Evolutionary conservation across 2,797 vertebrate species (phyloP).

Genomic region (Clarias pachynema): DNA sequence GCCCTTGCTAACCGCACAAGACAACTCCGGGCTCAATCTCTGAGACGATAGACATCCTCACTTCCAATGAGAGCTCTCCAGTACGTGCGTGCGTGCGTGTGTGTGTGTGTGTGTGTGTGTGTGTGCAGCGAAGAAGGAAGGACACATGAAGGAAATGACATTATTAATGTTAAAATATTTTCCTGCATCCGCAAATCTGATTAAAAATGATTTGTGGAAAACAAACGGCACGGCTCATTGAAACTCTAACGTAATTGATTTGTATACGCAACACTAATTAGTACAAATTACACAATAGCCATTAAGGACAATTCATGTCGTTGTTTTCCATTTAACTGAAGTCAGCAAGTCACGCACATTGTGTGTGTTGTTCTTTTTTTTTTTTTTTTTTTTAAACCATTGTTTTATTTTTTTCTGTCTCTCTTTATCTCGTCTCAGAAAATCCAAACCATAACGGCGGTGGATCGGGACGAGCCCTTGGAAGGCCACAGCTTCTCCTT

Average conservation of each 20-base stretch:
- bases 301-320: conserved; percentile 20
- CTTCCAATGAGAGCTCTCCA: conserved; percentile 15
- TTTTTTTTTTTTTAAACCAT: neutral
- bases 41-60: conserved; percentile 38
- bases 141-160: conserved; percentile 12
- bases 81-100: neutral
- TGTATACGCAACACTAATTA: conserved; percentile 26
- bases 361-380: neutral
- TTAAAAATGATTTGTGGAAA: conserved; percentile 33
- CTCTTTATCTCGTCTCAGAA: conserved; percentile 71
- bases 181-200: conserved; percentile 21
- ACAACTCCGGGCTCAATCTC: conserved; percentile 41
- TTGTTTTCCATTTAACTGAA: conserved; percentile 19
- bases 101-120: conserved; percentile 29
- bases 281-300: conserved; percentile 21
- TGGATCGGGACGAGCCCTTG: conserved; percentile 86
- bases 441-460: conserved; percentile 90
- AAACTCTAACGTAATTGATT: conserved; percentile 13
- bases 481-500: conserved; percentile 90
- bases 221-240: conserved; percentile 3
- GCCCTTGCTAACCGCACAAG: conserved; percentile 55
- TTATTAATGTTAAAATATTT: conserved; percentile 9
- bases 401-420: conserved; percentile 35
- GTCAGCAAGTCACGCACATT: neutral
- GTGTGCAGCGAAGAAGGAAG: conserved; percentile 2